phyloP scores from a whole-genome alignment of 2,113 vertebrate genomes.

The Pelmatolapia mariae region DNA sequence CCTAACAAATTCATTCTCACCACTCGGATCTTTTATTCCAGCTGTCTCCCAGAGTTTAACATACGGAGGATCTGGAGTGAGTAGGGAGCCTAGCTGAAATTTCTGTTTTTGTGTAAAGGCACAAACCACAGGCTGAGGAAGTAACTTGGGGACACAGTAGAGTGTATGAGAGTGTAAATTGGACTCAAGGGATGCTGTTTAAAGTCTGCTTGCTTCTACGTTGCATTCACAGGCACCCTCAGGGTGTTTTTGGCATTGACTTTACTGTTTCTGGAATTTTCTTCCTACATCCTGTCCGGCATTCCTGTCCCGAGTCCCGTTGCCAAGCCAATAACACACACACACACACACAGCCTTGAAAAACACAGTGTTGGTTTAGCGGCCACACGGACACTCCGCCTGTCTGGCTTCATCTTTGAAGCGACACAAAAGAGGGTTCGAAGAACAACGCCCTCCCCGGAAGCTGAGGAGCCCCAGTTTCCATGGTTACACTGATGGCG shows the following conservation, averaged over 20 bases:
- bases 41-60: not conserved
- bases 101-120: not conserved
- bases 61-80: not conserved
- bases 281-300: constrained; percentile 56
- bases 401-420: constrained; percentile 29
- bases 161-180: constrained; percentile 13
- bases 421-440: constrained; percentile 40
- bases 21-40: not conserved
- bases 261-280: constrained; percentile 46
- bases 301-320: constrained; percentile 45
- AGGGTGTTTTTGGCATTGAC: not conserved
- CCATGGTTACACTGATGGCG: constrained; percentile 29
- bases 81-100: not conserved
- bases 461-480: constrained; percentile 29
- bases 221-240: constrained; percentile 16
- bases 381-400: not conserved
- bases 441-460: constrained; percentile 21
- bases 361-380: constrained; percentile 2
- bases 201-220: not conserved
- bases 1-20: not conserved
- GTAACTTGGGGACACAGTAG: not conserved
- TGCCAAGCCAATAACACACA: not conserved
- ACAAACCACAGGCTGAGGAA: not conserved
- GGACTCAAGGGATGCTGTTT: constrained; percentile 10
- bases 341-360: not conserved